Conservation (phyloP, 37 sponge, comb jelly and placozoan species). For the Halichondria panicea region DNA sequence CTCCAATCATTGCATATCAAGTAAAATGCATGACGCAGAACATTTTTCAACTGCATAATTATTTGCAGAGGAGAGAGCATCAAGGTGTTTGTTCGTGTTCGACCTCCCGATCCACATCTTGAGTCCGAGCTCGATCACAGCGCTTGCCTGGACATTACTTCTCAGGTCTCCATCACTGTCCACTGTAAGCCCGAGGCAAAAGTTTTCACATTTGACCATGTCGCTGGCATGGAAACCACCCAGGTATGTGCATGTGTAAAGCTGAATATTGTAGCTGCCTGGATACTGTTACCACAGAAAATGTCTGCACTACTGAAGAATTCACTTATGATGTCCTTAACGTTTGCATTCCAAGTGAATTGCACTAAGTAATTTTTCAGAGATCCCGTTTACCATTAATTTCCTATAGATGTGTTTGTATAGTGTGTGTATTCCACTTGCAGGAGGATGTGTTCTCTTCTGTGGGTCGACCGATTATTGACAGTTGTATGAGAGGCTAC, state of each 20-base stretch:
- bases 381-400: too few relatives aligned
- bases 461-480: slow-evolving; percentile 80
- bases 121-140: slow-evolving; percentile 27
- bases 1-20: too few relatives aligned
- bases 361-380: too few relatives aligned
- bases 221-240: slow-evolving; percentile 62
- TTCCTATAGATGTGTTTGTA: too few relatives aligned
- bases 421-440: neutral
- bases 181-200: slow-evolving; percentile 61
- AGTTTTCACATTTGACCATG: slow-evolving; percentile 84
- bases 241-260: slow-evolving; percentile 49
- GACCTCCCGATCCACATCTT: slow-evolving; percentile 59
- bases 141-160: slow-evolving; percentile 43
- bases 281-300: too few relatives aligned
- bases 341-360: too few relatives aligned
- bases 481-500: slow-evolving; percentile 84
- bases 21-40: too few relatives aligned
- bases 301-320: too few relatives aligned
- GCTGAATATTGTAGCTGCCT: too few relatives aligned
- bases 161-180: slow-evolving; percentile 39
- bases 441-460: slow-evolving; percentile 80
- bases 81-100: slow-evolving; percentile 79
- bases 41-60: too few relatives aligned
- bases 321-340: too few relatives aligned
- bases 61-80: slow-evolving; percentile 59